Evolutionary conservation across 2,888 invertebrate species (phyloP).

Genomic region (Ochlodes sylvanus): DNA sequence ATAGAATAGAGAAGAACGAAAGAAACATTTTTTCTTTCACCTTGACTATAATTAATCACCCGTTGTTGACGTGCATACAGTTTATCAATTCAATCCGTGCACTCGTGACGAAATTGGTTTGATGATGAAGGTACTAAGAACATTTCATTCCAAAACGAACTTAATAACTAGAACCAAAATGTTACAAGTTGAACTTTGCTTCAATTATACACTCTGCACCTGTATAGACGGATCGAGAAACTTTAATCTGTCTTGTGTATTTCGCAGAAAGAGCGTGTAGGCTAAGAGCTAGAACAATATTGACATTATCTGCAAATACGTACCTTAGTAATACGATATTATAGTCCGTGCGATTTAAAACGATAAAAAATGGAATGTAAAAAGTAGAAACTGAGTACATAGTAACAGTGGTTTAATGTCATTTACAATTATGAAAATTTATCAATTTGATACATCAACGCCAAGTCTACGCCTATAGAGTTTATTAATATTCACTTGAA

Average conservation of each 20-base stretch:
- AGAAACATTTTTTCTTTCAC: no score
- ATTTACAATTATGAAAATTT: no score
- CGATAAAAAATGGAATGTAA: no score
- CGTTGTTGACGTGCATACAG: background rate
- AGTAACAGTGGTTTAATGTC: no score
- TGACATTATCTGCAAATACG: background rate
- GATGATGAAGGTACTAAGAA: conserved; percentile 65
- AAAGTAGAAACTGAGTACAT: no score
- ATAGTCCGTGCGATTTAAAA: no score
- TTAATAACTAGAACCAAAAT: conserved; percentile 52
- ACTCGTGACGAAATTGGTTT: conserved; percentile 65
- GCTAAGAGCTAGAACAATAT: conserved; percentile 31
- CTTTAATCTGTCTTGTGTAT: conserved; percentile 70
- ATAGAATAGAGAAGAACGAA: no score
- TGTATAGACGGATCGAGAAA: conserved; percentile 75
- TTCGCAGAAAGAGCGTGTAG: conserved; percentile 62
- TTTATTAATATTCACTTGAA: conserved; percentile 1
- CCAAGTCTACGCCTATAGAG: conserved; percentile 5
- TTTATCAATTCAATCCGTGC: background rate
- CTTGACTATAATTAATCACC: background rate
- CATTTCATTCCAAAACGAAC: conserved; percentile 54
- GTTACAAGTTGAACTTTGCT: conserved; percentile 52
- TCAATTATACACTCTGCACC: conserved; percentile 62
- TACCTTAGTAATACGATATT: background rate
- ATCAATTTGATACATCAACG: background rate